phyloP scores from a whole-genome alignment of 23 tunicate genomes.

The Trididemnum miniatum region DNA sequence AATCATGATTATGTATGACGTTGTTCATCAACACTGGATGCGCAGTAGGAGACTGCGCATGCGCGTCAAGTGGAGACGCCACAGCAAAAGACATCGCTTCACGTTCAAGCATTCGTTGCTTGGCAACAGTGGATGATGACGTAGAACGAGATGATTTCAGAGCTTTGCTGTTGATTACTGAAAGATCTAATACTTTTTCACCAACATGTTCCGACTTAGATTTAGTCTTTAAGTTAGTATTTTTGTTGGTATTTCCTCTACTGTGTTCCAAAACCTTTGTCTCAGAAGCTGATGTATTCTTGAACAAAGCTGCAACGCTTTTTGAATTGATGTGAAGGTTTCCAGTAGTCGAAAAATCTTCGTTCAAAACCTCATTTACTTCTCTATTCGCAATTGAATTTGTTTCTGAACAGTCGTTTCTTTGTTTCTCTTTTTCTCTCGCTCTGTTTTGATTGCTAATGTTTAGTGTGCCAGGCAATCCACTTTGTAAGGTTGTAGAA shows the following conservation, averaged over 20 bases:
- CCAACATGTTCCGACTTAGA: not conserved
- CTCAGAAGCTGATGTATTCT: too few relatives aligned
- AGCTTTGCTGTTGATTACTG: not conserved
- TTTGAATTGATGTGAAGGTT: too few relatives aligned
- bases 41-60: conserved; percentile 29
- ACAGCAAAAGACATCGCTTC: conserved; percentile 48
- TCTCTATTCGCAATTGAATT: too few relatives aligned
- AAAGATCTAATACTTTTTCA: not conserved
- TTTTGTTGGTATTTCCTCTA: not conserved
- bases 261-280: not conserved
- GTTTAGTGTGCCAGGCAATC: not conserved
- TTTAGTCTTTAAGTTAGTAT: not conserved
- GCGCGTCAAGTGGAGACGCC: conserved; percentile 42
- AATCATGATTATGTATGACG: not conserved
- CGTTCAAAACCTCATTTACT: too few relatives aligned
- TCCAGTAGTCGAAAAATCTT: too few relatives aligned
- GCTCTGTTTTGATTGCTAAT: too few relatives aligned
- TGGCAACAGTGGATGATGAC: conserved; percentile 5
- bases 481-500: not conserved
- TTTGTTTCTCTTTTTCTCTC: too few relatives aligned
- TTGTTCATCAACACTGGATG: conserved; percentile 23
- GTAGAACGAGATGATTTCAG: not conserved
- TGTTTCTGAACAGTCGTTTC: too few relatives aligned
- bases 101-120: conserved; percentile 7
- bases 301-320: too few relatives aligned